phyloP scores from a whole-genome alignment of 2,113 vertebrate species.

The Isichthys henryi region DNA sequence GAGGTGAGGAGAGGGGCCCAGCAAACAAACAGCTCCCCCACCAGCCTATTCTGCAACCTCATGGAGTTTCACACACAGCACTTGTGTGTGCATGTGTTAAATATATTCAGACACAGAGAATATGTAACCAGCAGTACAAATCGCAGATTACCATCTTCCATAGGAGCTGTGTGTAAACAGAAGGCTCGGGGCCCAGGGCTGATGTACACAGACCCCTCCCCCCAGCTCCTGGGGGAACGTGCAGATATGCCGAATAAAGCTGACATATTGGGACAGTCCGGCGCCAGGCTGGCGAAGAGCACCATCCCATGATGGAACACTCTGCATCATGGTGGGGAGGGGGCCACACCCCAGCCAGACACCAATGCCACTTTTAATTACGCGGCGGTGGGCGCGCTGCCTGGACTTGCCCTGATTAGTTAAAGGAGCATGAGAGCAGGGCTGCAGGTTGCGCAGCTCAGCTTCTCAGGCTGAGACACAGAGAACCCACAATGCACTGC shows the following conservation, averaged over 20 bases:
- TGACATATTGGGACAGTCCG: slow-evolving; percentile 54
- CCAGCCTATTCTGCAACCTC: not conserved
- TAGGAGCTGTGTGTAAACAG: not conserved
- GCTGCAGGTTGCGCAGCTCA: not conserved
- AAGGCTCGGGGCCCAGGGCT: not conserved
- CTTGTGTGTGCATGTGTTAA: not conserved
- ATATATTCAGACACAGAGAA: not conserved
- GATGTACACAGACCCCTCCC: slow-evolving; percentile 41
- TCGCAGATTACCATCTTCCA: not conserved
- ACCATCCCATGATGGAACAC: slow-evolving; percentile 42
- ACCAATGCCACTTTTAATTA: slow-evolving; percentile 14
- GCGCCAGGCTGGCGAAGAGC: slow-evolving; percentile 64
- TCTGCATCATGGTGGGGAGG: slow-evolving; percentile 46
- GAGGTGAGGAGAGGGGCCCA: not conserved
- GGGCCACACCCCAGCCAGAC: slow-evolving; percentile 58
- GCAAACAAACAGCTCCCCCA: not conserved
- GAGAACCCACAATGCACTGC: not conserved
- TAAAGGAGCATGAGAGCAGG: slow-evolving; percentile 1
- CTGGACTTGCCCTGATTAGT: slow-evolving; percentile 10
- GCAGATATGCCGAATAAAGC: slow-evolving; percentile 66
- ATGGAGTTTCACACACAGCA: not conserved
- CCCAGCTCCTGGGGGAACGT: slow-evolving; percentile 61
- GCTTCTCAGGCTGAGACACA: not conserved
- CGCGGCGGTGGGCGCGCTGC: not conserved
- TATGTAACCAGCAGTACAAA: not conserved